phyloP scores from a whole-genome alignment of 2,113 vertebrate species.

The Anarrhichthys ocellatus region DNA sequence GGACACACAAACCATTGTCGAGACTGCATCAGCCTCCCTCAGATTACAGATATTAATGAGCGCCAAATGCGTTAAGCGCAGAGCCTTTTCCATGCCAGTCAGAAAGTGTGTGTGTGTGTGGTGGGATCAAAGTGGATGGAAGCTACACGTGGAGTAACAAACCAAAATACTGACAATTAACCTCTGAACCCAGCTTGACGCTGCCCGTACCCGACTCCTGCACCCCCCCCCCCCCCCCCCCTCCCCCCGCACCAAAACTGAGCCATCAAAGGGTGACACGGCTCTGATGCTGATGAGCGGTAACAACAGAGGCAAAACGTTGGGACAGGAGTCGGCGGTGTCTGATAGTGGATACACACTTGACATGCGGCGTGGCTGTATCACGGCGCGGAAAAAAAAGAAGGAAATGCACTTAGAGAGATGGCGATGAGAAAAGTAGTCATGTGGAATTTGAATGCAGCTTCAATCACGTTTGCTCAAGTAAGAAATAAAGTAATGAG shows the following conservation, averaged over 20 bases:
- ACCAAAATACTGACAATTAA: slow-evolving; percentile 76
- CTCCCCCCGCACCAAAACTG: not conserved
- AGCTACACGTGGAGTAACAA: slow-evolving; percentile 58
- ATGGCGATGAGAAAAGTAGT: not conserved
- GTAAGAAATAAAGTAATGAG: slow-evolving; percentile 31
- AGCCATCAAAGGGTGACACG: slow-evolving; percentile 65
- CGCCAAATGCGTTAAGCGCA: slow-evolving; percentile 3
- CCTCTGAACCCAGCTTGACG: slow-evolving; percentile 62
- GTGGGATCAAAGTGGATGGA: slow-evolving; percentile 57
- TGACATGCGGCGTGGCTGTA: not conserved
- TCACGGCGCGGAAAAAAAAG: not conserved
- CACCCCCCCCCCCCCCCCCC: not conserved
- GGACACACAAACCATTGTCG: not conserved
- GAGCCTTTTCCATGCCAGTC: slow-evolving; percentile 29
- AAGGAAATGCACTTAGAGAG: not conserved
- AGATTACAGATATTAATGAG: slow-evolving; percentile 60
- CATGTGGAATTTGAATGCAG: slow-evolving; percentile 12
- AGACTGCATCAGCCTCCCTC: slow-evolving; percentile 19
- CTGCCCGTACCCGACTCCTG: slow-evolving; percentile 27
- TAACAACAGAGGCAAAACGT: slow-evolving; percentile 57
- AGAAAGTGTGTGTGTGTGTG: slow-evolving; percentile 14
- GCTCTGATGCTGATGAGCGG: slow-evolving; percentile 65
- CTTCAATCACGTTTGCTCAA: slow-evolving; percentile 25
- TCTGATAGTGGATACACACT: slow-evolving; percentile 1
- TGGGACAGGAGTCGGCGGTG: slow-evolving; percentile 25